Percentiles rank a stretch among this genome's conserved stretches.
Evolutionary conservation across 2,797 vertebrate species (phyloP).

Genomic region (Acipenser oxyrinchus): DNA sequence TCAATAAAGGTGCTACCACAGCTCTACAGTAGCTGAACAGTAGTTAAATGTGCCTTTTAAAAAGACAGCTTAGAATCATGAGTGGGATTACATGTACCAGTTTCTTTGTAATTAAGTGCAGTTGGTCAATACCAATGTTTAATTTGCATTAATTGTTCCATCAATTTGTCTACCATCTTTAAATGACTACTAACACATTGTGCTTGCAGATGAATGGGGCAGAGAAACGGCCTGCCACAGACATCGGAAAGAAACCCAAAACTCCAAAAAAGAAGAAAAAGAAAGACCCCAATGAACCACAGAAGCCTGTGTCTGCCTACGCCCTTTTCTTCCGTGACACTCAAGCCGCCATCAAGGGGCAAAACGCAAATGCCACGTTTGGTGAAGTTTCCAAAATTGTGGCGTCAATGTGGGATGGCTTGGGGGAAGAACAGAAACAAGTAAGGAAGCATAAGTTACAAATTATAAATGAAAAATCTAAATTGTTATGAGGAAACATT

Average conservation of each 20-base stretch:
- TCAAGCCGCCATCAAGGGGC: slow-evolving; percentile 94
- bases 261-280: slow-evolving; percentile 98
- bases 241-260: slow-evolving; percentile 91
- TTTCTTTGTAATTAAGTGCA: too few species aligned
- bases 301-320: slow-evolving; percentile 93
- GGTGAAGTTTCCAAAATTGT: slow-evolving; percentile 98
- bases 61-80: too few species aligned
- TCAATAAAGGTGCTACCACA: too few species aligned
- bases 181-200: neutral
- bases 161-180: too few species aligned
- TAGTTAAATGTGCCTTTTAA: too few species aligned
- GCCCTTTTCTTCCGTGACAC: slow-evolving; percentile 95
- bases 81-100: too few species aligned
- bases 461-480: too few species aligned
- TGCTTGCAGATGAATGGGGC: slow-evolving; percentile 64
- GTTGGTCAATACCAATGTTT: too few species aligned
- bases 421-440: slow-evolving; percentile 96
- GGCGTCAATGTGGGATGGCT: slow-evolving; percentile 96
- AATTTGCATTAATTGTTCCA: too few species aligned
- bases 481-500: too few species aligned
- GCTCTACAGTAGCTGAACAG: too few species aligned
- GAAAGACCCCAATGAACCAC: slow-evolving; percentile 93
- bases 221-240: slow-evolving; percentile 84
- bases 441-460: slow-evolving; percentile 40
- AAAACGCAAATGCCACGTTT: slow-evolving; percentile 94